Evolutionary conservation across 1,140 invertebrate species (phyloP).

Genomic region (Sinonovacula constricta): DNA sequence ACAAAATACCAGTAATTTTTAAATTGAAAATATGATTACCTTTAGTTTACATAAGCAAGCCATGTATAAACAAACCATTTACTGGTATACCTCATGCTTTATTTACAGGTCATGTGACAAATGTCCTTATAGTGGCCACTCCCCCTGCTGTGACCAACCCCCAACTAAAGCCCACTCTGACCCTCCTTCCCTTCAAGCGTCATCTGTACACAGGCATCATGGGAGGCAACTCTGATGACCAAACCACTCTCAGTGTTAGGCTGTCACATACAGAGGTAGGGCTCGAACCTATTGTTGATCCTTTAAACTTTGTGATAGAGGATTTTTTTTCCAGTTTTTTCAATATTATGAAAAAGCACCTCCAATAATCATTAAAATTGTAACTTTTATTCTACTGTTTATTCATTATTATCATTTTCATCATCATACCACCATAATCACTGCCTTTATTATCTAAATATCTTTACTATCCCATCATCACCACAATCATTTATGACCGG

Average conservation of each 20-base stretch:
- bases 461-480: no score
- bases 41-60: not conserved
- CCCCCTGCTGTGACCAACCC: conserved; percentile 77
- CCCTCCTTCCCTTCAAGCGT: conserved; percentile 75
- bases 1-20: not conserved
- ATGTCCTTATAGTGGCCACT: conserved; percentile 82
- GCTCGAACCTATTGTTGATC: not conserved
- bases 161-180: conserved; percentile 73
- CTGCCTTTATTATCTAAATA: no score
- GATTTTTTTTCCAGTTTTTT: conserved; percentile 8
- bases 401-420: not conserved
- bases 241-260: conserved; percentile 50
- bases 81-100: not conserved
- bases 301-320: conserved; percentile 3
- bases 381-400: not conserved
- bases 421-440: not conserved
- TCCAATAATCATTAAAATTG: not conserved
- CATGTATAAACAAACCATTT: not conserved
- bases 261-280: conserved; percentile 7
- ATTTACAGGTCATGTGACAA: conserved; percentile 83
- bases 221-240: conserved; percentile 71
- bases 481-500: no score
- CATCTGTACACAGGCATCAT: conserved; percentile 51
- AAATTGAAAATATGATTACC: not conserved
- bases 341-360: not conserved